Evolutionary conservation across 2,113 vertebrate species (phyloP).

Genomic region (Takifugu bimaculatus): DNA sequence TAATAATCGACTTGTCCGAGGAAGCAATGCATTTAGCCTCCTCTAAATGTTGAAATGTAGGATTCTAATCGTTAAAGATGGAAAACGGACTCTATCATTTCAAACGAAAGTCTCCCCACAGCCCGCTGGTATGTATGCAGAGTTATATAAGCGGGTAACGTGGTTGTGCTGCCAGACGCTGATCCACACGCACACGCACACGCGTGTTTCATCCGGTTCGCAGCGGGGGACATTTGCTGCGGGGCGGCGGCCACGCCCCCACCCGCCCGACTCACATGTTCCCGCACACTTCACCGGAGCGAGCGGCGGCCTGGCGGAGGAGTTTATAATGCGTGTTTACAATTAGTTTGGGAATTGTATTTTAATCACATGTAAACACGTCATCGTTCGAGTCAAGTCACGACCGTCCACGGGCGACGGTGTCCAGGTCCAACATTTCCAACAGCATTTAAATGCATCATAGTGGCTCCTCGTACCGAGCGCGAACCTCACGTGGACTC

Average conservation of each 20-base stretch:
- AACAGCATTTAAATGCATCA: neutral
- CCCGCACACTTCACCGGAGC: neutral
- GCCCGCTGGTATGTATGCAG: no score
- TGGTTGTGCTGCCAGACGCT: no score
- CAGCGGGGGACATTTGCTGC: neutral
- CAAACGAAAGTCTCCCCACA: no score
- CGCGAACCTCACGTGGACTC: slow-evolving; percentile 36
- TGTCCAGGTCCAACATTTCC: neutral
- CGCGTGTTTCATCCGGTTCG: neutral
- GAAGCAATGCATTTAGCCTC: no score
- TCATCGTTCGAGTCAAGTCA: neutral
- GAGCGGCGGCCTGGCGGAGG: neutral
- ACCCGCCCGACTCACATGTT: neutral
- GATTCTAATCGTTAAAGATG: no score
- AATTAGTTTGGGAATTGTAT: neutral
- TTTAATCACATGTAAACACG: neutral
- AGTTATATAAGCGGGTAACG: no score
- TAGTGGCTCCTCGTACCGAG: neutral
- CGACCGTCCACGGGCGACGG: neutral
- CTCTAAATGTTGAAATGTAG: no score
- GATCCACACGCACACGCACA: neutral
- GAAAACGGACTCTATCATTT: no score
- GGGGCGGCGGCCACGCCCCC: neutral
- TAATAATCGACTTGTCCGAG: no score
- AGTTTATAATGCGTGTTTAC: no score